Conservation (phyloP, 1,140 invertebrate genomes). For the Mesaphorura yosii region DNA sequence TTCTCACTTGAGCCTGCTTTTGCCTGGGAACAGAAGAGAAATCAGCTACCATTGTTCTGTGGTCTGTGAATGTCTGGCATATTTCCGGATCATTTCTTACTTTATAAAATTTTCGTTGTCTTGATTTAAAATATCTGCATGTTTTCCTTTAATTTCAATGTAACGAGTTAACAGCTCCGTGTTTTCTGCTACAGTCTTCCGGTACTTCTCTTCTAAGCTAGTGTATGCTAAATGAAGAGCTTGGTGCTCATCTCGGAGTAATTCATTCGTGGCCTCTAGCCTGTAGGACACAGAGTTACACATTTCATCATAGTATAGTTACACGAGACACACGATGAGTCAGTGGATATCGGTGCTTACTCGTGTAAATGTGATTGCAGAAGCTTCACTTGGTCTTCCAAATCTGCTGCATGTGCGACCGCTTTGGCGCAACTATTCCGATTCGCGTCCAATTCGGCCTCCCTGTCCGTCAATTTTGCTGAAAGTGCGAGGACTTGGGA, state of each 20-base stretch:
- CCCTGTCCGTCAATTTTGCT: slow-evolving; percentile 69
- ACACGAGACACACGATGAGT: neutral
- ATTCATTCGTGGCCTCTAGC: slow-evolving; percentile 68
- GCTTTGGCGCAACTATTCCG: slow-evolving; percentile 14
- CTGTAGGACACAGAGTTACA: slow-evolving; percentile 39
- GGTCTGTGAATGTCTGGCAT: neutral
- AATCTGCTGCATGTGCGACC: slow-evolving; percentile 23
- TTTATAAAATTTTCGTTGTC: slow-evolving; percentile 79
- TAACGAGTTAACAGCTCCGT: slow-evolving; percentile 72
- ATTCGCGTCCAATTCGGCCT: slow-evolving; percentile 45
- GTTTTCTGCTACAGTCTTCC: slow-evolving; percentile 43
- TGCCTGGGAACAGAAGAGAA: slow-evolving; percentile 51
- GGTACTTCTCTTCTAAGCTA: slow-evolving; percentile 76
- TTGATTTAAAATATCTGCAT: slow-evolving; percentile 86
- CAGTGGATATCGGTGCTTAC: slow-evolving; percentile 11
- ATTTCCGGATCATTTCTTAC: slow-evolving; percentile 29
- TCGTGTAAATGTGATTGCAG: slow-evolving; percentile 20
- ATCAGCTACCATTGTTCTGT: slow-evolving; percentile 1
- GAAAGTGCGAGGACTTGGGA: slow-evolving; percentile 87
- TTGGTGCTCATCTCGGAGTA: slow-evolving; percentile 86
- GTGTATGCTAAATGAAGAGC: slow-evolving; percentile 81
- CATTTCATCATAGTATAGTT: neutral
- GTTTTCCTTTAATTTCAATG: slow-evolving; percentile 81
- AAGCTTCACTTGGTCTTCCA: slow-evolving; percentile 26
- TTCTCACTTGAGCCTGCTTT: slow-evolving; percentile 70